Evolutionary conservation across 2,113 vertebrate species (phyloP).

Genomic region (Polyodon spathula): DNA sequence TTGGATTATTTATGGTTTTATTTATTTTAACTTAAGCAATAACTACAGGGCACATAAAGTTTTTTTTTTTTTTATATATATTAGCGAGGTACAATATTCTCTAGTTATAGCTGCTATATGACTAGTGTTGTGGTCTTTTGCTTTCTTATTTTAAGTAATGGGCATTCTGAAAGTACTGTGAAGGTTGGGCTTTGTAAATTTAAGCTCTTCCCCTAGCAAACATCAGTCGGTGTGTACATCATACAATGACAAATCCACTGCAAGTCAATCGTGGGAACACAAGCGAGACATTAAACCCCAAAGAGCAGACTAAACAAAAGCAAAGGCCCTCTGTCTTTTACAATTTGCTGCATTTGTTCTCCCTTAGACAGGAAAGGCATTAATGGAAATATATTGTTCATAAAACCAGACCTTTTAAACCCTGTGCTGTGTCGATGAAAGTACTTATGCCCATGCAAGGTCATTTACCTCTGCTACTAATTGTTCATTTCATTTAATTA

Average conservation of each 20-base stretch:
- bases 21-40: no score
- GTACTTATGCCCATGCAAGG: constrained; percentile 60
- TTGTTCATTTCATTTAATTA: constrained; percentile 71
- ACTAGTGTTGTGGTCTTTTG: no score
- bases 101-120: no score
- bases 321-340: constrained; percentile 31
- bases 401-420: constrained; percentile 56
- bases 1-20: no score
- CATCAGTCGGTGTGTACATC: constrained; percentile 11
- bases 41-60: no score
- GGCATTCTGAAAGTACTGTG: no score
- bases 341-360: constrained; percentile 38
- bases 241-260: constrained; percentile 27
- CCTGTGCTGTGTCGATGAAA: constrained; percentile 58
- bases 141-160: no score
- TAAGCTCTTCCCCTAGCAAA: no score
- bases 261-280: constrained; percentile 40
- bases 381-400: constrained; percentile 66
- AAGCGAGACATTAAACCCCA: constrained; percentile 44
- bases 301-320: constrained; percentile 64
- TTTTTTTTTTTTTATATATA: no score
- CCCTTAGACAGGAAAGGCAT: constrained; percentile 61
- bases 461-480: constrained; percentile 68
- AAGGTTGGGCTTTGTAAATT: no score
- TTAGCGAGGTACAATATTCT: no score